Conservation (phyloP, 1,140 invertebrate species). For the Colletes latitarsis region DNA sequence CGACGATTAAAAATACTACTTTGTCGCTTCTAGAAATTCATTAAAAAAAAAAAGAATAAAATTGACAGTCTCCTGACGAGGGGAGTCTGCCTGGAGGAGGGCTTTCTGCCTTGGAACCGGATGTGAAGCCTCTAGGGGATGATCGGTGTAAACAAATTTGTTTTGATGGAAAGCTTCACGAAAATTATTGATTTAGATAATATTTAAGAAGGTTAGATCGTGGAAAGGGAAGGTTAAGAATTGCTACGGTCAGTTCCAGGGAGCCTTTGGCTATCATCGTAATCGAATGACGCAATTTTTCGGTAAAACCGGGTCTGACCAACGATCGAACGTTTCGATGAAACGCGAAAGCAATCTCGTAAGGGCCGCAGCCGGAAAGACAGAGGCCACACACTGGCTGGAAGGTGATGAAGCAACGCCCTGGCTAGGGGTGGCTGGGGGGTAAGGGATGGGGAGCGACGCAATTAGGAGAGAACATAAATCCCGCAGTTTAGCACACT, state of each 20-base stretch:
- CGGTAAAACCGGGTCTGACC: not conserved
- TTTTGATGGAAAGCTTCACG: no score
- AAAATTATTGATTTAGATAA: no score
- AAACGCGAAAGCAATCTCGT: slow-evolving; percentile 33
- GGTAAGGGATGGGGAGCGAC: slow-evolving; percentile 42
- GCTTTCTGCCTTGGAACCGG: no score
- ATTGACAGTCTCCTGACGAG: no score
- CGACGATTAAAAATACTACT: slow-evolving; percentile 22
- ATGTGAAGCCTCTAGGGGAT: no score
- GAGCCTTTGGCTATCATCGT: not conserved
- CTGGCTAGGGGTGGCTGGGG: slow-evolving; percentile 17
- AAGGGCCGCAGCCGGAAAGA: slow-evolving; percentile 5
- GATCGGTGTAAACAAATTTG: no score
- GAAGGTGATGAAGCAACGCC: slow-evolving; percentile 19
- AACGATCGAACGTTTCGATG: not conserved
- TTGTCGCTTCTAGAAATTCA: not conserved
- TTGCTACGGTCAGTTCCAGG: no score
- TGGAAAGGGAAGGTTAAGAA: no score
- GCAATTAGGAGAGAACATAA: slow-evolving; percentile 81
- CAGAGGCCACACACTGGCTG: not conserved
- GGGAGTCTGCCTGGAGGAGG: no score
- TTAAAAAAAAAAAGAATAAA: not conserved
- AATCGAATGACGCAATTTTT: not conserved
- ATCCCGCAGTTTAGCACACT: slow-evolving; percentile 79
- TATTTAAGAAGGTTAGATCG: no score